Evolutionary conservation across 2,797 vertebrate species (phyloP).

Genomic region (Peromyscus nudipes): DNA sequence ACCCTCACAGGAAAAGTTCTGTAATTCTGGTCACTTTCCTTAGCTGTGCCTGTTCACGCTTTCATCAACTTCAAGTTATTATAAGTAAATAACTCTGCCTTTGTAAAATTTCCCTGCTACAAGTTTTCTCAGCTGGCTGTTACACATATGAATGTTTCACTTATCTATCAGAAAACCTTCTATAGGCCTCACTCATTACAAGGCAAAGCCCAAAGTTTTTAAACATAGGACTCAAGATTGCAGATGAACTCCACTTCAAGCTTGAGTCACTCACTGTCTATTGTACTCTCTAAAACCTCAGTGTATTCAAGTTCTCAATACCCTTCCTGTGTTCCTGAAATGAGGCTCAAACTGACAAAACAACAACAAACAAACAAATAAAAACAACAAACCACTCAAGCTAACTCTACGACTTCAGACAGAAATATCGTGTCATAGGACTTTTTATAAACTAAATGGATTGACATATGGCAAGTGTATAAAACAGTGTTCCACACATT

Average conservation of each 20-base stretch:
- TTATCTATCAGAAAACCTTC: slow-evolving; percentile 43
- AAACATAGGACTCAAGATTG: slow-evolving; percentile 23
- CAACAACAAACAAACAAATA: neutral
- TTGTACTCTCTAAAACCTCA: slow-evolving; percentile 22
- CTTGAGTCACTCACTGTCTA: slow-evolving; percentile 1
- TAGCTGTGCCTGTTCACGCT: neutral
- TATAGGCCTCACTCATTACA: neutral
- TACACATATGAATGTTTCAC: neutral
- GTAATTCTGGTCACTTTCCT: slow-evolving; percentile 12
- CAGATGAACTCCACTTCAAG: slow-evolving; percentile 20
- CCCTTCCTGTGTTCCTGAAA: neutral
- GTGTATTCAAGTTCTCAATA: neutral
- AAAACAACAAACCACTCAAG: neutral
- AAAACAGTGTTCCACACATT: neutral
- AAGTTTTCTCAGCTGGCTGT: neutral
- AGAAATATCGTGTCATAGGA: neutral
- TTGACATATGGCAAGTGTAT: slow-evolving; percentile 26
- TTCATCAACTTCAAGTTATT: slow-evolving; percentile 29
- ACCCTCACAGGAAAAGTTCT: neutral
- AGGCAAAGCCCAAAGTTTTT: slow-evolving; percentile 21
- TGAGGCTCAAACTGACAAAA: slow-evolving; percentile 41
- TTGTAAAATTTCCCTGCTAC: neutral
- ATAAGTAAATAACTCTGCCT: slow-evolving; percentile 10
- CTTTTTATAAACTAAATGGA: slow-evolving; percentile 2
- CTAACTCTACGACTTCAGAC: neutral